phyloP scores from a whole-genome alignment of 1,140 invertebrate genomes.

The Apocrypta bakeri region DNA sequence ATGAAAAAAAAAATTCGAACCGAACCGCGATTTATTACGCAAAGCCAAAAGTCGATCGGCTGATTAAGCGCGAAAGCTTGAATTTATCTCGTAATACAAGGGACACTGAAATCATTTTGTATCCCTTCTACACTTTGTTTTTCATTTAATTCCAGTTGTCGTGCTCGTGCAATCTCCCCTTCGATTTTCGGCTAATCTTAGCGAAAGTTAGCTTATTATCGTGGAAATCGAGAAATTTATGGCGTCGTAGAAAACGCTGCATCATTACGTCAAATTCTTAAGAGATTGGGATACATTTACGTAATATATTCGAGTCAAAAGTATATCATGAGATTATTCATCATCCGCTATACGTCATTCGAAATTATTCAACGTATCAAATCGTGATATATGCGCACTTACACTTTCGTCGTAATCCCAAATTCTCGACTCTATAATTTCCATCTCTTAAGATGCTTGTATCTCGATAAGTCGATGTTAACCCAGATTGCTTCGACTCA shows the following conservation, averaged over 20 bases:
- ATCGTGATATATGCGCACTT: too few relatives aligned
- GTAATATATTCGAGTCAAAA: too few relatives aligned
- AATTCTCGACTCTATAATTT: too few relatives aligned
- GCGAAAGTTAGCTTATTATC: not conserved
- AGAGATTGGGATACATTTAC: too few relatives aligned
- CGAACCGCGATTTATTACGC: slow-evolving; percentile 26
- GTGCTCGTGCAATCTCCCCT: too few relatives aligned
- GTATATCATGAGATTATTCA: too few relatives aligned
- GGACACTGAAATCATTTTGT: not conserved
- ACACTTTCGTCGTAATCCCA: too few relatives aligned
- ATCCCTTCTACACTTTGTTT: slow-evolving; percentile 7
- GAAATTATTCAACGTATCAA: too few relatives aligned
- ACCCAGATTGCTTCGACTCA: too few relatives aligned
- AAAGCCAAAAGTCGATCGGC: not conserved
- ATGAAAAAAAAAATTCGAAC: not conserved
- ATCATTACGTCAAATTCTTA: not conserved
- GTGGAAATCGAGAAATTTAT: not conserved
- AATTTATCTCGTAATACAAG: slow-evolving; percentile 34
- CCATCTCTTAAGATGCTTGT: not conserved
- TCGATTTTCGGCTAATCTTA: not conserved
- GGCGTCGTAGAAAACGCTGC: not conserved
- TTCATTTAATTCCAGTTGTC: not conserved
- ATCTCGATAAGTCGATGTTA: too few relatives aligned
- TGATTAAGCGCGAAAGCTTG: slow-evolving; percentile 16
- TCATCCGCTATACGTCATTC: too few relatives aligned